Conservation (phyloP, 2,113 vertebrate genomes). For the Malaclemys terrapin region DNA sequence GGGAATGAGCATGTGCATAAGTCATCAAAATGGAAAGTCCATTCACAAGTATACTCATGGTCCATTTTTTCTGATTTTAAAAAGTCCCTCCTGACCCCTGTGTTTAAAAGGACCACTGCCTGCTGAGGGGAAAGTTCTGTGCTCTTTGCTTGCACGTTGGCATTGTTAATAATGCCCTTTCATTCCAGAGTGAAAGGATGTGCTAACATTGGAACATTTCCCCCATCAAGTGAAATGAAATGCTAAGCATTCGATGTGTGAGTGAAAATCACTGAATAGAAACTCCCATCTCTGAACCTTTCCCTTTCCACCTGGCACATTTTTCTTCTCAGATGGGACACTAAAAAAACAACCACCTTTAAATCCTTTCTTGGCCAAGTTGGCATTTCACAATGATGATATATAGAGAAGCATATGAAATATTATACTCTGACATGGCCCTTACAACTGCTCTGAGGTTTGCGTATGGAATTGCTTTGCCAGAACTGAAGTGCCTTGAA, state of each 20-base stretch:
- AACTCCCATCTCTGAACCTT: background rate
- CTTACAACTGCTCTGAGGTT: fast-evolving
- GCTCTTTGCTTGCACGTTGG: background rate
- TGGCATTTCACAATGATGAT: background rate
- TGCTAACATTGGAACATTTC: background rate
- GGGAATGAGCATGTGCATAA: background rate
- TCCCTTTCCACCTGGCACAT: background rate
- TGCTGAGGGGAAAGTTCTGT: background rate
- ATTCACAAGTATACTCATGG: background rate
- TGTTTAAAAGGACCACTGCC: background rate
- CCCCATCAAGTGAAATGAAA: background rate
- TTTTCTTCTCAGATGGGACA: background rate
- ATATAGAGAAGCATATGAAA: background rate
- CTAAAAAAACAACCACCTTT: background rate
- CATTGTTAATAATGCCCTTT: background rate
- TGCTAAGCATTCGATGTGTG: background rate
- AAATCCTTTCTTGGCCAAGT: background rate
- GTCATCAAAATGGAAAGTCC: background rate
- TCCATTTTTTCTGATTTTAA: slow-evolving; percentile 4
- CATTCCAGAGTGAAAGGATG: background rate
- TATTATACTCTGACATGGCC: fast-evolving
- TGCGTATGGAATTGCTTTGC: background rate
- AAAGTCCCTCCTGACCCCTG: background rate
- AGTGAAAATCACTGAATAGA: background rate
- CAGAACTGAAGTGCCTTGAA: background rate